phyloP scores from a whole-genome alignment of 2,797 vertebrate genomes.

The Myiotriccus ornatus region DNA sequence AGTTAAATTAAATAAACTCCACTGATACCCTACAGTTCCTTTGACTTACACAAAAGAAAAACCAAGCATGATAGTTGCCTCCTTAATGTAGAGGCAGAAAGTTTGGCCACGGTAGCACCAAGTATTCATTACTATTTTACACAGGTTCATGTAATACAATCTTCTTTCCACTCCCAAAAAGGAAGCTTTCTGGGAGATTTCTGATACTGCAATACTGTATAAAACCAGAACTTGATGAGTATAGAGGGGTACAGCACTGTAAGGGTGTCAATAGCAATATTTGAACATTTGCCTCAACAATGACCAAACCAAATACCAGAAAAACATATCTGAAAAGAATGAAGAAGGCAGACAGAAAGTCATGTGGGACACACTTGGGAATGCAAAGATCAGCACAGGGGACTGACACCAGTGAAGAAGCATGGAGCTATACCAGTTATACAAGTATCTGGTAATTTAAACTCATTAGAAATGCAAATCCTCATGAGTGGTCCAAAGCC shows the following conservation, averaged over 20 bases:
- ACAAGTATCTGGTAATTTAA: background rate
- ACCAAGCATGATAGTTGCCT: background rate
- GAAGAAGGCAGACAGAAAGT: background rate
- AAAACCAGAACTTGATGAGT: background rate
- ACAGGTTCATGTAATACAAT: background rate
- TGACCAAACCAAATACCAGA: background rate
- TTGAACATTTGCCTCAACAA: fast-evolving
- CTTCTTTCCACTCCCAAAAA: background rate
- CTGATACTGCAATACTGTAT: background rate
- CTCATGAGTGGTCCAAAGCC: background rate
- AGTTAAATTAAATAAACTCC: background rate
- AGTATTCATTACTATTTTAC: background rate
- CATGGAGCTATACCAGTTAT: background rate
- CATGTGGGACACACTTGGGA: background rate
- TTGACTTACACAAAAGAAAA: background rate
- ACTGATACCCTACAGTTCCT: background rate
- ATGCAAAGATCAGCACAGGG: background rate
- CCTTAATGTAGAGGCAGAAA: background rate
- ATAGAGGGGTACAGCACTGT: background rate
- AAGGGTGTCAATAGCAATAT: background rate
- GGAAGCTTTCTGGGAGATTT: background rate
- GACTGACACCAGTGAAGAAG: background rate
- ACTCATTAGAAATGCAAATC: background rate
- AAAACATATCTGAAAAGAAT: background rate
- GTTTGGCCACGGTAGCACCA: background rate